A percentile compares a stretch with the other conserved stretches of the same genome.
These are phyloP conservation scores for Actenoides hombroni DNA, from an alignment of 2,113 vertebrate genomes.

Conservation along the genomic window DNA sequence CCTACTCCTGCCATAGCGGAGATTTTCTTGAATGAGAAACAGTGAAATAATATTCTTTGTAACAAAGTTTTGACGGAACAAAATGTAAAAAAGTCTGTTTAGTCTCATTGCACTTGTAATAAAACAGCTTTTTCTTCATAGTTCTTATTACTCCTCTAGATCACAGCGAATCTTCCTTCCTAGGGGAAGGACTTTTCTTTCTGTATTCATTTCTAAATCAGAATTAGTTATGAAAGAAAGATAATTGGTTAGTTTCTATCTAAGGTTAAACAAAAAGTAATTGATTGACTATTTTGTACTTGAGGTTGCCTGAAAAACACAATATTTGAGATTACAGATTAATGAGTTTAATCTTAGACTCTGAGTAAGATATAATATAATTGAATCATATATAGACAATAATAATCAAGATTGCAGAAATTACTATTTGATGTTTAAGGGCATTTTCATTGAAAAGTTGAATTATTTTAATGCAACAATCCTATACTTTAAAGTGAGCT, in stretches of 20 bases:
- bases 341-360: constrained; percentile 1
- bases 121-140: neutral
- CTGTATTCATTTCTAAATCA: neutral
- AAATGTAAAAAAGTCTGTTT: neutral
- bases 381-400: neutral
- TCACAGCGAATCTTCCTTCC: neutral
- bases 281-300: neutral
- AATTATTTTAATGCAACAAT: constrained; percentile 33
- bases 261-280: neutral
- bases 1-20: neutral
- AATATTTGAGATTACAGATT: neutral
- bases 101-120: neutral
- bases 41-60: neutral
- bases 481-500: neutral
- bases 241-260: neutral
- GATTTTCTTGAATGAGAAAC: neutral
- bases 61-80: neutral
- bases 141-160: neutral
- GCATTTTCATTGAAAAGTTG: constrained; percentile 39
- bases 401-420: constrained; percentile 15
- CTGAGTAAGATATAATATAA: neutral
- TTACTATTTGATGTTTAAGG: constrained; percentile 19
- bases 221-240: neutral
- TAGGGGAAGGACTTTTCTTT: neutral
- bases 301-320: neutral